A percentile compares a stretch with the other conserved stretches of the same genome.
Conservation (phyloP, 2,888 invertebrate species). For the Chelonus formosanus region DNA sequence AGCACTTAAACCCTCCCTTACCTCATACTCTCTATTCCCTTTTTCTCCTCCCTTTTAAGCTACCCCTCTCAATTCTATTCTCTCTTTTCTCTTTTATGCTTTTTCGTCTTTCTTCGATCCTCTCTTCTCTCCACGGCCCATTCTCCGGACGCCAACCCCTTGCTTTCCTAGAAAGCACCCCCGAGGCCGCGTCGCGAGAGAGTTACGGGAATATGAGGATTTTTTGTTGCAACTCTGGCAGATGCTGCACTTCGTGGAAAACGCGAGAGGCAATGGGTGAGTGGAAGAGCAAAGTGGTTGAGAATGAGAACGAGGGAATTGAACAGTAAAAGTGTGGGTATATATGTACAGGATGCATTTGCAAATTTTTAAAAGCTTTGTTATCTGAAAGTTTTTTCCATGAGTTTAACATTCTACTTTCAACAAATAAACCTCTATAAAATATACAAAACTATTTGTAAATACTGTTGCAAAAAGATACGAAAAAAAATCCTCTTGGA, state of each 20-base stretch:
- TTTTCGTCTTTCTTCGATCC: slow-evolving; percentile 21
- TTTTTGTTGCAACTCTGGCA: slow-evolving; percentile 41
- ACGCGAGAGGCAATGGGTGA: slow-evolving; percentile 21
- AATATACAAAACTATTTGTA: not conserved
- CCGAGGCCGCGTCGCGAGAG: slow-evolving; percentile 22
- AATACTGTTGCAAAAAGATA: not conserved
- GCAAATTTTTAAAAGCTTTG: slow-evolving; percentile 11
- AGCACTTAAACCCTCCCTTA: slow-evolving; percentile 58
- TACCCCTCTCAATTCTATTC: slow-evolving; percentile 34
- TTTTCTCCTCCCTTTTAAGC: slow-evolving; percentile 32
- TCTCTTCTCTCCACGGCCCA: slow-evolving; percentile 34
- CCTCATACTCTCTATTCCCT: slow-evolving; percentile 31
- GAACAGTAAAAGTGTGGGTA: not conserved
- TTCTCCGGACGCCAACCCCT: slow-evolving; percentile 41
- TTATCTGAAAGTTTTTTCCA: slow-evolving; percentile 5
- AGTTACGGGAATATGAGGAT: slow-evolving; percentile 43
- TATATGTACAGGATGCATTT: not conserved
- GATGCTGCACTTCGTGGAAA: slow-evolving; percentile 42
- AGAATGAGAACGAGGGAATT: slow-evolving; percentile 14
- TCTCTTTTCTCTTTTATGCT: slow-evolving; percentile 5
- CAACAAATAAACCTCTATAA: no score
- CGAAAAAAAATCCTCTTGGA: no score
- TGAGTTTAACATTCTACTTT: not conserved
- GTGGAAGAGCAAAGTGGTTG: slow-evolving; percentile 7
- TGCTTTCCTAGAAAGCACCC: slow-evolving; percentile 30